Evolutionary conservation across 2,797 vertebrate genomes (phyloP), one percentile per base, ranked within the genome.

Genomic region (Tapera naevia): DNA sequence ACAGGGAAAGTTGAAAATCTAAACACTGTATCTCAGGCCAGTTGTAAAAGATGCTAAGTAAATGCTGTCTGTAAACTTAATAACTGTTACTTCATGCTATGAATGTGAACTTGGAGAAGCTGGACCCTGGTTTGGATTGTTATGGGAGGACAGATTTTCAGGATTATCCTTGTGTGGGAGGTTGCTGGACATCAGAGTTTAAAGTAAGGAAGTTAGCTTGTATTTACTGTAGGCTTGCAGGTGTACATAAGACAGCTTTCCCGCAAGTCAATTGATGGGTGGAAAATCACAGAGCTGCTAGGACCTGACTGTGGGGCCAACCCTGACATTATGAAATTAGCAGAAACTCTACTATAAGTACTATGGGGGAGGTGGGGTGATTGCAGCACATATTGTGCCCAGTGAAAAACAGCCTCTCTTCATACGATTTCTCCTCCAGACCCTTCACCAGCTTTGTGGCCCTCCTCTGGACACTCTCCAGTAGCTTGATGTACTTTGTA

Each of bases 11-110:
- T 15, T 86, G 60, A 82, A 76, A 93, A 92, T 46, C 76, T 27
- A 87, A 91, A 50, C 28, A 33, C 41, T 43, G 8, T 9, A 30
- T n/a, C 67, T 87, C 50, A 39, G 35, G 74, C 70, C 35, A n/a
- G 9, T 50, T 94, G 70, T 67, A 60, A 62, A 75, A 71, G 91
- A 92, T 50, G 62, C 78, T 71, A 80, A 62, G 80, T 54, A 74
- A 89, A 95, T 85, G 30, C 74, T 74, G 85, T 71, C 66, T 75
- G 58, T 67, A 79, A 91, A 79, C 87, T 89, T 78, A 93, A 57
- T 51, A 73, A 62, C 48, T 53, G 25, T 51, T 46, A 16, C 41
- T 73, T 58, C 53, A 27, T 57, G 70, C 56, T 60, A 24, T 27
- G 30, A 70, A 54, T 33, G 62, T 37, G 43, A 54, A 41, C 37